Evolutionary conservation across 2,888 invertebrate genomes (phyloP), one percentile per base, ranked within the genome.

Genomic region (Pristionchus maxplancki): DNA sequence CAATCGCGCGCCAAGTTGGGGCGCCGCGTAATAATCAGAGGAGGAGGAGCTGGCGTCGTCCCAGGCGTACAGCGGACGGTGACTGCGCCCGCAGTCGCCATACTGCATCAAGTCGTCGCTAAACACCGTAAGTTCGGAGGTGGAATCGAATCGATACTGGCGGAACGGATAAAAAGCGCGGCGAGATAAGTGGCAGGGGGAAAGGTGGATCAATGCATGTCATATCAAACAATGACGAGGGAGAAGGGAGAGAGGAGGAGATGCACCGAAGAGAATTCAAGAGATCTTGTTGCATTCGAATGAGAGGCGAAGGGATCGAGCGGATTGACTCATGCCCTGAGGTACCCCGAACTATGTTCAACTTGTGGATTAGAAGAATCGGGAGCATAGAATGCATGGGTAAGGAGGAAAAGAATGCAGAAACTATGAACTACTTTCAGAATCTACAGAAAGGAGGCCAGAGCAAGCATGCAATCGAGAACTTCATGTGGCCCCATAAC

Each of bases 31-130:
- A 48, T 81, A 81, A 28, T 81, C 50, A 24, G 50, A 58, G 34
- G 50, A 34, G 74, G 74, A 13, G 78, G 20, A n/a, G 28, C 81
- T 31, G 31, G 31, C 82, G 24, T 83, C 82, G 82, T 83, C 82
- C 82, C 82, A 83, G 28, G 82, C 82, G 82, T 53, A 53, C 53
- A 83, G 53, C 50, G 82, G 82, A 3, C 53, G 31, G 53, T 20
- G 28, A 6, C 31, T 34, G 82, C 11, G 20, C n/a, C n/a, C n/a
- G 82, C 53, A 34, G 82, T 37, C 17, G 53, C 53, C 82, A 83
- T 83, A 58, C 50, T 83, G 53, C 82, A 83, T 83, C n/a, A 81
- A 40, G 24, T 40, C 50, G 53, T 31, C 15, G 82, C 44, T 44
- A 34, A 58, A 83, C 37, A 34, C 13, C 50, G 31, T 44, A 83